Base-by-base conservation (phyloP, 2,888 invertebrate species). In the Himalopsyche tibetana region DNA sequence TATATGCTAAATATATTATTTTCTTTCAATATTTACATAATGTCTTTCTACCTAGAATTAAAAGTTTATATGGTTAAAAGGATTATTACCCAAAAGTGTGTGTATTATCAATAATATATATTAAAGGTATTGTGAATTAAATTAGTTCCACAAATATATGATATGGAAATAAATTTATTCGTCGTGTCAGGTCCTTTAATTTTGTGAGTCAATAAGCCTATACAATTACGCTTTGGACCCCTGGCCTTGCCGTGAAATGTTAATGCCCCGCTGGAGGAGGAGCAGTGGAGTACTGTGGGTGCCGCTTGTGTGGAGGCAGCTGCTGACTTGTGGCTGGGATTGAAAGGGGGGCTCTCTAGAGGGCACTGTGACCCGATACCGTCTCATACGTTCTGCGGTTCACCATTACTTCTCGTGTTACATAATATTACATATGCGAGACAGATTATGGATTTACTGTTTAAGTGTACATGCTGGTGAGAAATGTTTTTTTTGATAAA, bases 181-280 rank as follows among this genome's bases (percentile, higher is more conserved):
- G 28, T 2, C 2, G 11, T 19, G 19, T 63, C 19, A 19, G 9
- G 63, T 63, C 63, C 63, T 63, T 63, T 63, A n/a, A 63, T 63
- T 63, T 19, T 63, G 63, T 28, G 63, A 56, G 6, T 63, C 63
- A 28, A n/a, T 28, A 12, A 12, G 74, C 36, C 74, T 74, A 74
- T 74, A 74, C 19, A 74, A 74, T 74, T 74, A 36, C 38, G 74
- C 74, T 74, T 36, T 74, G 74, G 74, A 15, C 36, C 15, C 74
- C 74, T 74, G 83, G 69, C 83, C 36, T 19, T 83, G 83, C 80
- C 74, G 51, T 85, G 85, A 85, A 85, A 85, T 83, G 83, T 82
- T 85, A 85, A 85, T 85, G 83, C 83, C 74, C 38, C 36, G n/a
- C 38, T 38, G 74, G 12, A 15, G 36, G 36, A 74, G 74, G 74